Conservation (phyloP, 2,113 vertebrate species). For the Numida meleagris region DNA sequence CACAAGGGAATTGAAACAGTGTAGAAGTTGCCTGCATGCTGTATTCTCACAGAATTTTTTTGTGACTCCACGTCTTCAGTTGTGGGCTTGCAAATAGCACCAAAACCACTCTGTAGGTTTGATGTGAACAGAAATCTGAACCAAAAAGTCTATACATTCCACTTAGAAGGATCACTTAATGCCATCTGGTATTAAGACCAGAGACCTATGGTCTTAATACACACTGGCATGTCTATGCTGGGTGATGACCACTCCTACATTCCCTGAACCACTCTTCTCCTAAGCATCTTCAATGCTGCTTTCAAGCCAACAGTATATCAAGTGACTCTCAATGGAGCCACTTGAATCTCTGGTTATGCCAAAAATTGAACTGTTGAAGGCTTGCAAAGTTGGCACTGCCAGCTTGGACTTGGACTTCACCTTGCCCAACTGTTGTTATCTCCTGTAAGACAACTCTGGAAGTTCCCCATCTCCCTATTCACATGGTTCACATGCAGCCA, state of each 20-base stretch:
- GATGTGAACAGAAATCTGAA: neutral
- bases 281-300: neutral
- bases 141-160: neutral
- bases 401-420: rapidly evolving
- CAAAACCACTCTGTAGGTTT: neutral
- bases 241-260: neutral
- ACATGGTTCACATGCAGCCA: neutral
- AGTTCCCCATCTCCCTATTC: neutral
- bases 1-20: neutral
- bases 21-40: neutral
- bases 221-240: neutral
- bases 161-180: neutral
- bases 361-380: neutral
- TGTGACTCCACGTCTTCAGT: neutral
- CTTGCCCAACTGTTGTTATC: neutral
- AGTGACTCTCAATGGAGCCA: neutral
- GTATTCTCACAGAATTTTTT: neutral
- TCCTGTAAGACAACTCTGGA: neutral
- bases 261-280: neutral
- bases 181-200: neutral
- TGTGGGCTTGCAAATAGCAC: neutral
- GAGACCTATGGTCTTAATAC: neutral
- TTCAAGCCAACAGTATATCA: neutral
- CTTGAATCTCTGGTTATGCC: neutral
- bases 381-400: neutral